A percentile compares a stretch with the other conserved stretches of the same genome.
These are phyloP conservation scores for Cladorhizidae sp. DNA, from an alignment of 37 sponge, comb jelly and placozoan genomes.

Conservation along the genomic window DNA sequence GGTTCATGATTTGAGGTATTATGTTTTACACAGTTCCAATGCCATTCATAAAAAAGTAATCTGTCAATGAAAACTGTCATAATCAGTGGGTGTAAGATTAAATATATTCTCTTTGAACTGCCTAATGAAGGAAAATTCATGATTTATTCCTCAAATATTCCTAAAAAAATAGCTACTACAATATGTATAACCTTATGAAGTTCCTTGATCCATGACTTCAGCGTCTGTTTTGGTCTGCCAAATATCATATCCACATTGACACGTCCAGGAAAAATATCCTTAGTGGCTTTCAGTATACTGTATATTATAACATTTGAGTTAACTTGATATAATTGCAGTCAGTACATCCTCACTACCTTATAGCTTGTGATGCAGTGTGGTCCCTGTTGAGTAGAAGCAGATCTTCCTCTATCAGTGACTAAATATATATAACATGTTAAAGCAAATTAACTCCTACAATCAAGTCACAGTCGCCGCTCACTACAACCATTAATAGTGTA, in stretches of 20 bases:
- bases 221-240: slow-evolving; percentile 74
- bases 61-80: neutral
- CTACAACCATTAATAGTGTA: too few species aligned
- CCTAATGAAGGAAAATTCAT: neutral
- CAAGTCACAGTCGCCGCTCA: too few species aligned
- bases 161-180: neutral
- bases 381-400: slow-evolving; percentile 63
- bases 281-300: slow-evolving; percentile 42
- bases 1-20: too few species aligned
- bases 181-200: neutral
- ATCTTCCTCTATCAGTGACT: slow-evolving; percentile 56
- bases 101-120: neutral
- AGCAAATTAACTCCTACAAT: too few species aligned
- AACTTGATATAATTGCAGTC: neutral
- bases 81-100: neutral
- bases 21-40: neutral
- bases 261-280: slow-evolving; percentile 44
- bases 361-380: slow-evolving; percentile 38
- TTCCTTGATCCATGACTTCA: neutral
- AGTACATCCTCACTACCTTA: slow-evolving; percentile 15
- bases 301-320: neutral
- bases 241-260: slow-evolving; percentile 76
- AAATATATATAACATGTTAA: too few species aligned
- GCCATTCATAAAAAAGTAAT: neutral
- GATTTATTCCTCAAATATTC: neutral